Percentiles rank a stretch among this genome's conserved stretches.
These are phyloP conservation scores for Harpalus rubripes DNA, from an alignment of 2,888 invertebrate species.

Conservation along the genomic window DNA sequence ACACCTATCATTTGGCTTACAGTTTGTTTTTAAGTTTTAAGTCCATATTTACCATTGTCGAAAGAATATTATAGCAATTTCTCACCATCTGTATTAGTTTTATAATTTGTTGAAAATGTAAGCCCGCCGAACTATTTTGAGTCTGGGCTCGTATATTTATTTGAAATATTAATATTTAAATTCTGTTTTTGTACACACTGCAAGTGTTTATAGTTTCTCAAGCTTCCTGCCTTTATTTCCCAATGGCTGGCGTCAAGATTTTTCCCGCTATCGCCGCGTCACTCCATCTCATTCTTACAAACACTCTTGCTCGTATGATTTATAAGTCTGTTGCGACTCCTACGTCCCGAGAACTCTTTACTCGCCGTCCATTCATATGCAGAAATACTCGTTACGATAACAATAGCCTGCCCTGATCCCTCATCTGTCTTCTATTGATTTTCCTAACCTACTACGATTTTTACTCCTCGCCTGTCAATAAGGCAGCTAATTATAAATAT, in stretches of 20 bases:
- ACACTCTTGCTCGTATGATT: constrained; percentile 28
- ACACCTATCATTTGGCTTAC: no score
- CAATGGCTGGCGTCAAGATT: constrained; percentile 13
- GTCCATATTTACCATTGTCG: no score
- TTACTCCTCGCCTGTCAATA: constrained; percentile 9
- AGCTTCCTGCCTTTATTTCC: constrained; percentile 1
- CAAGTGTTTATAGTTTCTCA: neutral
- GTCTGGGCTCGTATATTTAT: no score
- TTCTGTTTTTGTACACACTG: neutral
- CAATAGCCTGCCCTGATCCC: constrained; percentile 62
- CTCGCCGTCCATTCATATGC: constrained; percentile 68
- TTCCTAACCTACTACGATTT: constrained; percentile 35
- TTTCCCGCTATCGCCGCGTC: neutral
- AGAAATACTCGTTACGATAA: constrained; percentile 69
- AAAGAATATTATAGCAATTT: no score
- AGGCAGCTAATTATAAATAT: constrained; percentile 22
- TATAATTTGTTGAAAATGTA: no score
- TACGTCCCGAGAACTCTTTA: constrained; percentile 39
- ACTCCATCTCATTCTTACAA: neutral
- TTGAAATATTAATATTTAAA: neutral
- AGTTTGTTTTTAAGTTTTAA: no score
- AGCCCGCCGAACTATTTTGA: no score
- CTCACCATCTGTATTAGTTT: no score
- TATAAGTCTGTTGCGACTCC: constrained; percentile 52
- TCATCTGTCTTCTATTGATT: constrained; percentile 49